A percentile compares a stretch with the other conserved stretches of the same genome.
Evolutionary conservation across 1,140 invertebrate genomes (phyloP).

Genomic region (Aphelinus certus): DNA sequence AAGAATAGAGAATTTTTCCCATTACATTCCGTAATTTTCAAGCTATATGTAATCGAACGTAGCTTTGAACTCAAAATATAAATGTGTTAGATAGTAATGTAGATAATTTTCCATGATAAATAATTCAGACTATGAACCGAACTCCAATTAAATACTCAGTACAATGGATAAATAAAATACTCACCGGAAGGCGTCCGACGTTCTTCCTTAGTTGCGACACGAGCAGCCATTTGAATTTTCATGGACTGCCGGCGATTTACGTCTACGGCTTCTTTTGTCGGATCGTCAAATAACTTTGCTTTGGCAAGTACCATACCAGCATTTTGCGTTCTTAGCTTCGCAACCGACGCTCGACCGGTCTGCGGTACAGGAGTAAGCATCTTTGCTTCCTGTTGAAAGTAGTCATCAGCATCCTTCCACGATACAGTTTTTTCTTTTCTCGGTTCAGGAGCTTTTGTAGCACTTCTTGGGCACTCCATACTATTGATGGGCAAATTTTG

Average conservation of each 20-base stretch:
- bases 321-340: conserved; percentile 71
- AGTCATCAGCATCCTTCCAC: conserved; percentile 63
- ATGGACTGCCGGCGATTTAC: conserved; percentile 26
- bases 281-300: conserved; percentile 72
- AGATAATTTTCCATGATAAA: background rate
- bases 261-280: conserved; percentile 27
- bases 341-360: conserved; percentile 71
- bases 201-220: background rate
- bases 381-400: conserved; percentile 52
- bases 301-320: conserved; percentile 76
- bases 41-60: too few species aligned
- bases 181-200: conserved; percentile 21
- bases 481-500: conserved; percentile 42
- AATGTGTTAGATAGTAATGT: background rate
- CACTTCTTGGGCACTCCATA: background rate
- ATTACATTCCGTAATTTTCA: too few species aligned
- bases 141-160: too few species aligned
- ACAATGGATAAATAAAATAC: too few species aligned
- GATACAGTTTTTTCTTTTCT: conserved; percentile 45
- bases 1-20: background rate
- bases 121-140: too few species aligned
- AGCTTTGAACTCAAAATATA: too few species aligned
- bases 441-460: conserved; percentile 1
- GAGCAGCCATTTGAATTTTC: conserved; percentile 22
- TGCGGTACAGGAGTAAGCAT: conserved; percentile 50